A percentile compares a stretch with the other conserved stretches of the same genome.
phyloP scores from a whole-genome alignment of 2,888 invertebrate species.

The Elmis aenea region DNA sequence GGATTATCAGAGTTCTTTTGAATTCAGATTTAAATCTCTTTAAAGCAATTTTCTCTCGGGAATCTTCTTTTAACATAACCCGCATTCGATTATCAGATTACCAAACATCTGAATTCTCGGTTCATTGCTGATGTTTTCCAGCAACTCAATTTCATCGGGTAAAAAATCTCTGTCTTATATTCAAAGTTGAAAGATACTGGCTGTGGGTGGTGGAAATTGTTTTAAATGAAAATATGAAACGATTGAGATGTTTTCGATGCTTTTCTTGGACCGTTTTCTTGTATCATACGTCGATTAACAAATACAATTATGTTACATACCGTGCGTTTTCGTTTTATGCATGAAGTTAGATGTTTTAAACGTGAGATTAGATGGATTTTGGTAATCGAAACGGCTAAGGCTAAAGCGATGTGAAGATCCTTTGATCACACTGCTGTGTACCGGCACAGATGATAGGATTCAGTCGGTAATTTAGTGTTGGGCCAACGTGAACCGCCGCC shows the following conservation, averaged over 20 bases:
- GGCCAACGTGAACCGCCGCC: conserved; percentile 32
- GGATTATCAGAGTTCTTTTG: conserved; percentile 23
- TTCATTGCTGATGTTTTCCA: conserved; percentile 27
- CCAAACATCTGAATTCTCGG: conserved; percentile 32
- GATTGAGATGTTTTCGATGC: too few species aligned
- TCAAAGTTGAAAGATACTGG: too few species aligned
- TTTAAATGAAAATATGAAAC: too few species aligned
- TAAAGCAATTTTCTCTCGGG: conserved; percentile 31
- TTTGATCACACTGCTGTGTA: conserved; percentile 43
- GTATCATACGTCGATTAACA: too few species aligned
- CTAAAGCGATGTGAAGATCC: conserved; percentile 31
- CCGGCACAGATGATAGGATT: conserved; percentile 42
- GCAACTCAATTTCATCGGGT: conserved; percentile 13
- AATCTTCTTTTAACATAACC: conserved; percentile 30
- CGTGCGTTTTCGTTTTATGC: conserved; percentile 12
- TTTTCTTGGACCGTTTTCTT: too few species aligned
- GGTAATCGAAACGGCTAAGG: conserved; percentile 39
- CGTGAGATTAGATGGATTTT: conserved; percentile 34
- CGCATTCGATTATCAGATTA: conserved; percentile 38
- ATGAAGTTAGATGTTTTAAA: conserved; percentile 35
- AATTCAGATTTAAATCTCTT: conserved; percentile 31
- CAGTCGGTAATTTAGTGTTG: conserved; percentile 42
- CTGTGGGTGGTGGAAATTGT: too few species aligned
- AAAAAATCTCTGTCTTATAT: too few species aligned
- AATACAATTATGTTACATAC: too few species aligned